Evolutionary conservation across 2,797 vertebrate species (phyloP), one percentile per base, ranked within the genome.

Genomic region (Scyliorhinus canicula): DNA sequence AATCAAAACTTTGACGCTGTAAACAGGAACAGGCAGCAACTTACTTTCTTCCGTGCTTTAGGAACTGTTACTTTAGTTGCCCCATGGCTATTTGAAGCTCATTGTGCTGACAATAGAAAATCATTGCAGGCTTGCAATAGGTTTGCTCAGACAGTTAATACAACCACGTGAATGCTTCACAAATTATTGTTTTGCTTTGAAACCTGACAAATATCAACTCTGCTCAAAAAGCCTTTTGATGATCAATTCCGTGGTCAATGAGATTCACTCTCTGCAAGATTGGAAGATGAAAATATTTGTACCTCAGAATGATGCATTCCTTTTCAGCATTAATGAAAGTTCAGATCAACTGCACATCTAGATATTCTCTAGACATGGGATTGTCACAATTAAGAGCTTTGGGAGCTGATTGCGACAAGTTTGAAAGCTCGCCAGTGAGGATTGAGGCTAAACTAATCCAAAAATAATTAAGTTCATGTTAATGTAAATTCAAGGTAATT

Each of bases 381-480:
- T n/a, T 7, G 35, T 90, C 31, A 90, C 35, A 21, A 60, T 60
- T 90, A 5, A 60, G 86, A 60, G 52, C 52, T 57, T n/a, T 90
- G 52, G 86, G 47, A 90, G 31, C 55, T 31, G 52, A 57, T 40
- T 35, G 55, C 12, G 31, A 55, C 52, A 6, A 60, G 52, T 60
- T 26, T 88, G 79, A 82, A 82, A 47, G 6, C 40, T 82, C 44
- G 8, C 79, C 21, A 47, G 79, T 24, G 79, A 82, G 86, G 86
- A 90, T 16, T 12, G 86, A 35, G 86, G 86, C 28, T 35, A 35
- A 90, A n/a, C 52, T 90, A 60, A 90, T 60, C 55, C 55, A 90
- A 90, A 90, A 57, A 90, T 90, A 90, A 90, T 90, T 90, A 55
- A 60, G 35, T 60, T 90, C 86, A 90, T 90, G 28, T 57, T 90